Conservation (phyloP, 2,113 vertebrate genomes). For the Menidia beryllina region DNA sequence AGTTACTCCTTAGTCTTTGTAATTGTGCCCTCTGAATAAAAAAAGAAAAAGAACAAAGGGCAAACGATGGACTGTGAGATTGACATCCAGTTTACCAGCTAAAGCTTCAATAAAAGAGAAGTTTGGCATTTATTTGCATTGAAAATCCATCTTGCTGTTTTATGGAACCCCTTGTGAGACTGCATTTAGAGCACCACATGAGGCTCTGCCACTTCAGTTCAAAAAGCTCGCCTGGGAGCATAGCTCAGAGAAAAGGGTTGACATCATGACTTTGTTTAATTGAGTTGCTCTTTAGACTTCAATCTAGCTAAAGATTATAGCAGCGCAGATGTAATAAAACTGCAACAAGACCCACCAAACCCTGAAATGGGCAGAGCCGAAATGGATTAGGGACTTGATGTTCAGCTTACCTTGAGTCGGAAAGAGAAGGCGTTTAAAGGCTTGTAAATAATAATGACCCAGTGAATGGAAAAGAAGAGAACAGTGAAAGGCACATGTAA, state of each 20-base stretch:
- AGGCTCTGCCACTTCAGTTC: conserved; percentile 31
- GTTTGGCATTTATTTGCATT: not conserved
- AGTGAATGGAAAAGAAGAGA: not conserved
- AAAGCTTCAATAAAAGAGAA: not conserved
- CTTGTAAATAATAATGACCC: not conserved
- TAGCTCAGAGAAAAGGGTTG: conserved; percentile 4
- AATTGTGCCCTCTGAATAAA: not conserved
- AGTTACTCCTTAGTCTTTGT: not conserved
- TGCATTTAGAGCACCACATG: conserved; percentile 45
- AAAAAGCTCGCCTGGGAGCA: conserved; percentile 13
- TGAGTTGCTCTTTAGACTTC: conserved; percentile 35
- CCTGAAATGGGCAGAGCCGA: not conserved
- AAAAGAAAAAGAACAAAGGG: not conserved
- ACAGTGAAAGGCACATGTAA: too few species aligned
- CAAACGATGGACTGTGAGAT: not conserved
- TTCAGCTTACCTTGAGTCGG: not conserved
- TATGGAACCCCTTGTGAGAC: conserved; percentile 34
- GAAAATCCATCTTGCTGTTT: conserved; percentile 19
- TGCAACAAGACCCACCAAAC: not conserved
- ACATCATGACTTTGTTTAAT: conserved; percentile 33
- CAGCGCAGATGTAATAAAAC: conserved; percentile 1
- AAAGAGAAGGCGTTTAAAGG: not conserved
- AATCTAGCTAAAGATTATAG: conserved; percentile 5
- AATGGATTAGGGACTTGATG: conserved; percentile 6
- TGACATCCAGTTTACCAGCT: not conserved